Conservation (phyloP, 2,113 vertebrate species). For the Phrynosoma platyrhinos region DNA sequence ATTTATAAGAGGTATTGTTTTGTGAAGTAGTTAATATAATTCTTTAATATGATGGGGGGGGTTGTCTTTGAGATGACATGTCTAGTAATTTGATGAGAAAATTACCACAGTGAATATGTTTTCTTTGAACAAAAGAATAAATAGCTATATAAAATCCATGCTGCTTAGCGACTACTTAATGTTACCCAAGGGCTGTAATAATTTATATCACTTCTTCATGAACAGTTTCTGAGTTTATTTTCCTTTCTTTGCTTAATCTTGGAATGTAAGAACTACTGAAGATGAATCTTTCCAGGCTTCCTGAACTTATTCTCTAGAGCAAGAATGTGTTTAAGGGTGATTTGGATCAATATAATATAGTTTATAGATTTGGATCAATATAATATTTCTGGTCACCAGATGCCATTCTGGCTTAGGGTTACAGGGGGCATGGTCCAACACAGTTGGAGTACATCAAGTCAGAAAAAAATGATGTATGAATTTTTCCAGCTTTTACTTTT, state of each 20-base stretch:
- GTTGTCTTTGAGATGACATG: slow-evolving; percentile 13
- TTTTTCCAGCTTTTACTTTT: too few relatives aligned
- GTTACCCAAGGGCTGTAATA: background rate
- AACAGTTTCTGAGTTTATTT: background rate
- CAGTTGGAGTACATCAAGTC: too few relatives aligned
- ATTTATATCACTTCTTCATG: background rate
- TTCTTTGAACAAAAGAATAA: slow-evolving; percentile 26
- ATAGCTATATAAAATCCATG: slow-evolving; percentile 27
- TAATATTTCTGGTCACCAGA: too few relatives aligned
- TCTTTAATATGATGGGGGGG: slow-evolving; percentile 9
- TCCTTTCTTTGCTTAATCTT: background rate
- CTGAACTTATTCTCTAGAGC: rapidly evolving
- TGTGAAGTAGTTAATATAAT: slow-evolving; percentile 2
- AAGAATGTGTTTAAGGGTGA: rapidly evolving
- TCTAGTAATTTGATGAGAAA: slow-evolving; percentile 25
- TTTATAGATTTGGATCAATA: background rate
- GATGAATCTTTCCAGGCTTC: background rate
- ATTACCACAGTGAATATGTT: slow-evolving; percentile 21
- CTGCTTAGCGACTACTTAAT: background rate
- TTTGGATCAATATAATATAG: background rate
- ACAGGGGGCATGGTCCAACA: too few relatives aligned
- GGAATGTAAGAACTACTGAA: background rate
- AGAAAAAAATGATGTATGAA: too few relatives aligned
- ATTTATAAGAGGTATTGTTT: slow-evolving; percentile 1
- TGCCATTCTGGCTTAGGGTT: too few relatives aligned